Percentiles rank a stretch among this genome's conserved stretches.
phyloP scores from a whole-genome alignment of 2,888 invertebrate species.

The Agrochola lota region DNA sequence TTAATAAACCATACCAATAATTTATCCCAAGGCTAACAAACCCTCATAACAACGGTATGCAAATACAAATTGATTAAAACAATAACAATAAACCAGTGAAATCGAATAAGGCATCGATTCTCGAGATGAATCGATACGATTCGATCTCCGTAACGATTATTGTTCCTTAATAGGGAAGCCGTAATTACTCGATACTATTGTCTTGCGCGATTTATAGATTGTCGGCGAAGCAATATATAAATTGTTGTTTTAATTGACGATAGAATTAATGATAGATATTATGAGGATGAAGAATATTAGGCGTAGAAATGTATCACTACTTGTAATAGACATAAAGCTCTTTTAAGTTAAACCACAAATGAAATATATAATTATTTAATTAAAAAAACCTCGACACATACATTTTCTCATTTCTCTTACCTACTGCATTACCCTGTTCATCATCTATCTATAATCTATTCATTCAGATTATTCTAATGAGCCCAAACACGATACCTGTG shows the following conservation, averaged over 20 bases:
- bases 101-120: slow-evolving; percentile 86
- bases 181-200: slow-evolving; percentile 86
- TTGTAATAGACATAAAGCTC: background rate
- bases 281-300: slow-evolving; percentile 8
- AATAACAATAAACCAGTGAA: slow-evolving; percentile 83
- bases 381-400: too few species aligned
- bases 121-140: slow-evolving; percentile 82
- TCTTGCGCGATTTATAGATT: slow-evolving; percentile 80
- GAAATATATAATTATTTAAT: too few species aligned
- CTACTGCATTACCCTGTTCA: too few species aligned
- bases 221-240: slow-evolving; percentile 65
- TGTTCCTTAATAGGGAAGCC: slow-evolving; percentile 86
- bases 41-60: slow-evolving; percentile 78
- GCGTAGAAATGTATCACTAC: background rate
- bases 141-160: slow-evolving; percentile 79
- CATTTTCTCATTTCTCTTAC: too few species aligned
- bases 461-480: too few species aligned
- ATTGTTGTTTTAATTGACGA: slow-evolving; percentile 68
- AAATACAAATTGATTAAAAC: slow-evolving; percentile 85
- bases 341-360: too few species aligned
- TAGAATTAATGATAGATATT: slow-evolving; percentile 63
- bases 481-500: too few species aligned
- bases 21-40: slow-evolving; percentile 48
- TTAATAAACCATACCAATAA: slow-evolving; percentile 34
- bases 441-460: too few species aligned